phyloP scores from a whole-genome alignment of 2,888 invertebrate species.

The Dryobotodes eremita region DNA sequence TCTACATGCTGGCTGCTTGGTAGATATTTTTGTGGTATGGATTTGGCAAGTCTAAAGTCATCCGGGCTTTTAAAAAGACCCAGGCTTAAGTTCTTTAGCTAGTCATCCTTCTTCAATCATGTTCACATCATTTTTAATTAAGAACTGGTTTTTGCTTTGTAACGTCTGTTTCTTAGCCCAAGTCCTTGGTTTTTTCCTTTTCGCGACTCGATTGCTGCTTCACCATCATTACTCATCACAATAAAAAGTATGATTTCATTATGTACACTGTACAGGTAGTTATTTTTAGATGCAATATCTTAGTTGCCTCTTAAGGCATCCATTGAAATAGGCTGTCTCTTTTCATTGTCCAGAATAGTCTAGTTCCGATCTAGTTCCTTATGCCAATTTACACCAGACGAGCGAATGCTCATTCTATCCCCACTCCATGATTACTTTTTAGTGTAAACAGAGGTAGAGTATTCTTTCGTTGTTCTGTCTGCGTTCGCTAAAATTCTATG shows the following conservation, averaged over 20 bases:
- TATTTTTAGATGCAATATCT: conserved; percentile 1
- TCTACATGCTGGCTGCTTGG: background rate
- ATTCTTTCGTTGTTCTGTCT: too few species aligned
- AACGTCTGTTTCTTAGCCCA: background rate
- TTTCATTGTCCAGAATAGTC: background rate
- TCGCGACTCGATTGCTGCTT: background rate
- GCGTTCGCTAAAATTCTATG: too few species aligned
- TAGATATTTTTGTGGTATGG: background rate
- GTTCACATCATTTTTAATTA: background rate
- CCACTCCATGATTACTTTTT: too few species aligned
- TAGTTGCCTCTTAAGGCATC: background rate
- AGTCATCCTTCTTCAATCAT: conserved; percentile 2
- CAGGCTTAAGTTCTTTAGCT: background rate
- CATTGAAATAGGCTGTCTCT: conserved; percentile 5
- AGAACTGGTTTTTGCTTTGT: conserved; percentile 23
- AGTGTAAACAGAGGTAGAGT: too few species aligned
- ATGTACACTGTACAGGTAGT: background rate
- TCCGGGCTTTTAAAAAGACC: background rate
- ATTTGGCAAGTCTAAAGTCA: background rate
- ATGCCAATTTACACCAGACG: too few species aligned
- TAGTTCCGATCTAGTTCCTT: conserved; percentile 2
- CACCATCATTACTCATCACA: background rate
- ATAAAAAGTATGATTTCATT: background rate
- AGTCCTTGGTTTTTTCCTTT: conserved; percentile 17
- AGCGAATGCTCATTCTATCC: too few species aligned